A percentile compares a stretch with the other conserved stretches of the same genome.
These are phyloP conservation scores for Parazoanthus swiftii DNA, from an alignment of 92 coral and sea anemone genomes.

Conservation along the genomic window DNA sequence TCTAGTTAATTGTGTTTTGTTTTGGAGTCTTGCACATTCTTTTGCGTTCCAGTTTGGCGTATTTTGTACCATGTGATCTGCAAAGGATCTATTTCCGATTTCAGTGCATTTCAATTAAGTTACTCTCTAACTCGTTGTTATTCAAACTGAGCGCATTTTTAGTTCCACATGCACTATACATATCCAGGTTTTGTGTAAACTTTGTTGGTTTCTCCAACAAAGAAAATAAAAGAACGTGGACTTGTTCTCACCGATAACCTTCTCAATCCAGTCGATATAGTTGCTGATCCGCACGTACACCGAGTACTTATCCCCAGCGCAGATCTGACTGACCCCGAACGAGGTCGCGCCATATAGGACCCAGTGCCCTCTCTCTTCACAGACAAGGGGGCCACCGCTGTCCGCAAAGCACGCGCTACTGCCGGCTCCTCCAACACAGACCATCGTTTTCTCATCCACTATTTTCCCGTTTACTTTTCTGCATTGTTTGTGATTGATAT, in stretches of 20 bases:
- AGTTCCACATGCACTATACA: no score
- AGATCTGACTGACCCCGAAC: not conserved
- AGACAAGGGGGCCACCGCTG: conserved; percentile 33
- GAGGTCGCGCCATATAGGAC: conserved; percentile 11
- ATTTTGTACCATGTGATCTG: no score
- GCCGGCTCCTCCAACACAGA: conserved; percentile 36
- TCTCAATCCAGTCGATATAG: conserved; percentile 22
- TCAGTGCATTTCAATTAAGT: no score
- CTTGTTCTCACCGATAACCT: not conserved
- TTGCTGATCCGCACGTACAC: conserved; percentile 8
- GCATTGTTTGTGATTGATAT: not conserved
- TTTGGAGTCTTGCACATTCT: no score
- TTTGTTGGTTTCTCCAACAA: no score
- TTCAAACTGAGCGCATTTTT: no score
- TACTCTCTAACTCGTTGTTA: no score
- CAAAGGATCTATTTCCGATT: no score
- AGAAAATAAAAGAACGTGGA: no score
- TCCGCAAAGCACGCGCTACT: conserved; percentile 29
- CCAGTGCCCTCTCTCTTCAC: conserved; percentile 22
- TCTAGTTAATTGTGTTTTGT: no score
- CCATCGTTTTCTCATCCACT: not conserved
- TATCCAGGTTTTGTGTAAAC: no score
- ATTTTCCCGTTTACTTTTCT: not conserved
- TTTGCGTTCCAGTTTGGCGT: no score
- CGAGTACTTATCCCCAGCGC: conserved; percentile 27